Conservation (phyloP, 1,140 invertebrate species). For the Rhyzopertha dominica region DNA sequence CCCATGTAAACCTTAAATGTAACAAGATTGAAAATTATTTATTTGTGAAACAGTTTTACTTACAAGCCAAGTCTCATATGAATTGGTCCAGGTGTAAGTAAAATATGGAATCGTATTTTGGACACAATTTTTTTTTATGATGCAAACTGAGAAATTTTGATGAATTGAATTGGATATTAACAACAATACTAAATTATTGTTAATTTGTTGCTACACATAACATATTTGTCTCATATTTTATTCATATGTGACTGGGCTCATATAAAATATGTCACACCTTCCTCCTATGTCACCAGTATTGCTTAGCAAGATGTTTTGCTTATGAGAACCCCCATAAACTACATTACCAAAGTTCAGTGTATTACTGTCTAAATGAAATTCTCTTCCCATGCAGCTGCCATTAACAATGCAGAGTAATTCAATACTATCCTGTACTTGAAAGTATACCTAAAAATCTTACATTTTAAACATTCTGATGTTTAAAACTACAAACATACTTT, state of each 20-base stretch:
- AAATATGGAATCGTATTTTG: conserved; percentile 6
- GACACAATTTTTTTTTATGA: conserved; percentile 1
- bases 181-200: conserved; percentile 2
- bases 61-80: neutral
- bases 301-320: conserved; percentile 35
- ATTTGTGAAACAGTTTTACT: too few relatives aligned
- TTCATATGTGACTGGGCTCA: neutral
- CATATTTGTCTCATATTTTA: conserved; percentile 8
- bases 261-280: conserved; percentile 29
- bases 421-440: conserved; percentile 31
- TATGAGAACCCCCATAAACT: conserved; percentile 30
- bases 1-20: conserved; percentile 45
- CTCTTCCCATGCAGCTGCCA: conserved; percentile 38
- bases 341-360: conserved; percentile 41
- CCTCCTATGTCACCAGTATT: conserved; percentile 47
- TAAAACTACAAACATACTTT: conserved; percentile 31
- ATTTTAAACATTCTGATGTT: too few relatives aligned
- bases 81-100: neutral
- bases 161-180: conserved; percentile 3
- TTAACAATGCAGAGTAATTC: conserved; percentile 39
- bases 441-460: conserved; percentile 30
- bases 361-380: conserved; percentile 40
- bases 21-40: too few relatives aligned
- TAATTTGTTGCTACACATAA: neutral
- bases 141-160: neutral